A percentile compares a stretch with the other conserved stretches of the same genome.
These are phyloP conservation scores for Drosophila littoralis DNA, from an alignment of 1,140 invertebrate species.

Conservation along the genomic window DNA sequence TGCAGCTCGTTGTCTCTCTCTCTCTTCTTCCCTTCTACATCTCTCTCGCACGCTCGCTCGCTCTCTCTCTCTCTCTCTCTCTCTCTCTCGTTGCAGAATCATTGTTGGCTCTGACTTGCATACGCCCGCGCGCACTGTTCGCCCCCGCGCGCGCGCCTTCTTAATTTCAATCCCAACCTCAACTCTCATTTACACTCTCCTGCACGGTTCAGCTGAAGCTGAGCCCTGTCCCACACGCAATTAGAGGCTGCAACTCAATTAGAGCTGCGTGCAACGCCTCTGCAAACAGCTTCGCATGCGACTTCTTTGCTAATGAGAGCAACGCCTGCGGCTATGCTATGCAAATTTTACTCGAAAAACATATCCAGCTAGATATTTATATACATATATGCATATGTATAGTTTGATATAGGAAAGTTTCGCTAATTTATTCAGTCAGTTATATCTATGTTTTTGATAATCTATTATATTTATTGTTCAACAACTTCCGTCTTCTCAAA, in stretches of 20 bases:
- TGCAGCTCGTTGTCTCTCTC: not conserved
- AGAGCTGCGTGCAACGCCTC: conserved; percentile 37
- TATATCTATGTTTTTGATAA: too few relatives aligned
- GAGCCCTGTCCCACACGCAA: conserved; percentile 29
- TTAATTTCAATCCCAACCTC: conserved; percentile 15
- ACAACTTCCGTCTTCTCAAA: too few relatives aligned
- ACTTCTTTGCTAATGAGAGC: conserved; percentile 25
- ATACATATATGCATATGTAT: too few relatives aligned
- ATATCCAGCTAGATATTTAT: not conserved
- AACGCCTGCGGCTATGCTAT: conserved; percentile 59
- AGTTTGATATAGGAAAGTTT: too few relatives aligned
- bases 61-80: not conserved
- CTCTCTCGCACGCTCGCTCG: not conserved
- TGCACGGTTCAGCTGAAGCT: not conserved
- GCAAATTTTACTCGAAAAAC: not conserved
- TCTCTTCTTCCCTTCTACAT: not conserved
- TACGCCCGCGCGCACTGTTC: not conserved
- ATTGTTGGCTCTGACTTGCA: not conserved
- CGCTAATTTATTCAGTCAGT: too few relatives aligned
- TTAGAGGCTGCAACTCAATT: conserved; percentile 68
- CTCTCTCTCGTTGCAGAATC: not conserved
- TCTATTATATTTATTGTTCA: too few relatives aligned
- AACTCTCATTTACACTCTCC: conserved; percentile 16
- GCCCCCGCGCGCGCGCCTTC: not conserved
- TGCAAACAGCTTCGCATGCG: conserved; percentile 40